Base-by-base conservation (phyloP, 2,113 vertebrate genomes). In the Phaetusa simplex region DNA sequence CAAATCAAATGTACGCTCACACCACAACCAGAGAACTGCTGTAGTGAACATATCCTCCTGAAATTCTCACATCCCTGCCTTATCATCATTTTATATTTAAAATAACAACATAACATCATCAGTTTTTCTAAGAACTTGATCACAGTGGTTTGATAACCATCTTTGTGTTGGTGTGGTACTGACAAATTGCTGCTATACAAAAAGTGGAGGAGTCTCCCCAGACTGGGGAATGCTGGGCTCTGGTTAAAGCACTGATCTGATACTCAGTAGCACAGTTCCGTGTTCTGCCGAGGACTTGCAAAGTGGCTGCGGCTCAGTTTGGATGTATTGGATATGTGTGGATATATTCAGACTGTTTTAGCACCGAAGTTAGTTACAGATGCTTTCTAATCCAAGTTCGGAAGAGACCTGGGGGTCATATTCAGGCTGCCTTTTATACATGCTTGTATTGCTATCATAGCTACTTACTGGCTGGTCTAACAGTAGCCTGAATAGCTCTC, bases 381-480 rank as follows among this genome's bases (percentile, higher is more conserved):
- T 45, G 36, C n/a, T 95, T 86, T 55, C 67, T 81, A 38, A 43
- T 66, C 49, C n/a, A 77, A 45, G 36, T 49, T 88, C 15, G 36
- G 80, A 82, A 72, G 74, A 86, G 72, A 92, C 45, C 45, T 14
- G 21, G 38, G 45, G n/a, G 42, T n/a, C 17, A 0, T 83, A 47
- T 83, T 58, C 83, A 64, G 86, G 11, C 53, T 92, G 66, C 49
- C 34, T 86, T 72, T 86, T 50, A 16, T 36, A 69, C 30, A 14
- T 36, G 40, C 34, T 61, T 0, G 0, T 50, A 3, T 12, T 65
- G 40, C 58, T 69, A 14, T 90, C 49, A 17, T 34, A 77, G 29
- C 43, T 92, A 9, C 61, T 67, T 85, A 7, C 55, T 61, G 82
- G 14, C 29, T 65, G 52, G 32, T 67, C 62, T 69, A 65, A 45